phyloP scores from a whole-genome alignment of 92 coral and sea anemone species.

The Micromussa lordhowensis region DNA sequence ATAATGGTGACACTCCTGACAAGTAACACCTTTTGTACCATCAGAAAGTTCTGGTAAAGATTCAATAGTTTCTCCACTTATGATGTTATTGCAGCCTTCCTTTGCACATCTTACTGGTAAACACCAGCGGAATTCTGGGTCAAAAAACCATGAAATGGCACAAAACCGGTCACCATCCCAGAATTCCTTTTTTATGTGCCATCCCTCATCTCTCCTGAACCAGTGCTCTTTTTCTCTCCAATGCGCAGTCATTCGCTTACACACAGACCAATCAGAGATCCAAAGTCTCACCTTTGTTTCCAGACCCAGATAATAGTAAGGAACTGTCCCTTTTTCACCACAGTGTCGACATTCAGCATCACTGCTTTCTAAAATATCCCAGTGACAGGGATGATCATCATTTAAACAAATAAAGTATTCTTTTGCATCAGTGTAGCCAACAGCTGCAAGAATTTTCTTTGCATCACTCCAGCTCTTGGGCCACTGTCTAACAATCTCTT shows the following conservation, averaged over 20 bases:
- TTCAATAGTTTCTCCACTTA: too few relatives aligned
- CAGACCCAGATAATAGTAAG: slow-evolving; percentile 71
- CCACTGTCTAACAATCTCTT: slow-evolving; percentile 39
- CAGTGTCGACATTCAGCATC: slow-evolving; percentile 63
- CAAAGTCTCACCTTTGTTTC: slow-evolving; percentile 64
- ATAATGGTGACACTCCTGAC: slow-evolving; percentile 20
- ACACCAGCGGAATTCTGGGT: slow-evolving; percentile 61
- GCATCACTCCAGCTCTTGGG: slow-evolving; percentile 60
- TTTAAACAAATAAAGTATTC: slow-evolving; percentile 66
- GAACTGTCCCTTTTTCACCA: slow-evolving; percentile 58
- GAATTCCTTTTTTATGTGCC: slow-evolving; percentile 52
- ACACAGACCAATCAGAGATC: slow-evolving; percentile 61
- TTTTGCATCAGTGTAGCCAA: slow-evolving; percentile 74
- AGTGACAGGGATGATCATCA: slow-evolving; percentile 54
- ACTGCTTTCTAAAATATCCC: too few relatives aligned
- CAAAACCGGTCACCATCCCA: slow-evolving; percentile 74
- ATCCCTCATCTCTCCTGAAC: too few relatives aligned
- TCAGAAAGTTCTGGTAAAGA: neutral
- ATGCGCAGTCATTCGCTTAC: slow-evolving; percentile 64
- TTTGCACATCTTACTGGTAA: slow-evolving; percentile 54
- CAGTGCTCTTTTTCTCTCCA: slow-evolving; percentile 71
- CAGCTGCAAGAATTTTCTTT: slow-evolving; percentile 40
- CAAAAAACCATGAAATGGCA: slow-evolving; percentile 74
- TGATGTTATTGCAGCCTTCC: slow-evolving; percentile 48
- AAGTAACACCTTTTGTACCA: neutral